These are phyloP conservation scores for Dermatemys mawii DNA, from an alignment of 2,113 vertebrate genomes.

Conservation along the genomic window DNA sequence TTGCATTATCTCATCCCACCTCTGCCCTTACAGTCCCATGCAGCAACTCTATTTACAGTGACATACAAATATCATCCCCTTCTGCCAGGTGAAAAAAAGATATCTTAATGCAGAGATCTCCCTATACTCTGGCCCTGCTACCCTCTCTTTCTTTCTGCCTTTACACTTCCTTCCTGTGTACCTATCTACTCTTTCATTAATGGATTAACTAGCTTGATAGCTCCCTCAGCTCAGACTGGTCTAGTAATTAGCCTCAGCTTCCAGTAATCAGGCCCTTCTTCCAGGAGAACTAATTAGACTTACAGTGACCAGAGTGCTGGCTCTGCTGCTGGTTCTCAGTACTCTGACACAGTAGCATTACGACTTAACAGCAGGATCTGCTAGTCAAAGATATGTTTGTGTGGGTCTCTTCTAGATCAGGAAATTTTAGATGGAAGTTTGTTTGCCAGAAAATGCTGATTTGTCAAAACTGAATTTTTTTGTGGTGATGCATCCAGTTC, in stretches of 20 bases:
- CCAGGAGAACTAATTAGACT: background rate
- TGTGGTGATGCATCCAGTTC: background rate
- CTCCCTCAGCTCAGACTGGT: background rate
- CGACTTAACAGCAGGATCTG: background rate
- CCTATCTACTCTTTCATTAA: background rate
- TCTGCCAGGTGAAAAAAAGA: background rate
- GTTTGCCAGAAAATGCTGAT: background rate
- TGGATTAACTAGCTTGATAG: background rate
- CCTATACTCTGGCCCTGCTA: background rate
- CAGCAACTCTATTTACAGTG: background rate
- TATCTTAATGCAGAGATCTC: background rate
- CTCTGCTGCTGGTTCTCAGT: background rate
- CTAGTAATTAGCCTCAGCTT: background rate
- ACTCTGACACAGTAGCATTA: background rate
- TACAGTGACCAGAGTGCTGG: background rate
- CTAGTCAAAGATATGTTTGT: background rate
- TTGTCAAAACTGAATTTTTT: background rate
- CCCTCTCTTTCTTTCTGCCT: background rate
- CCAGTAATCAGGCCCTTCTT: background rate
- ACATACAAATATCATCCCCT: background rate
- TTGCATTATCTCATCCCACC: background rate
- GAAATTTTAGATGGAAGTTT: background rate
- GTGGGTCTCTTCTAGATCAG: background rate
- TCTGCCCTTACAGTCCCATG: background rate
- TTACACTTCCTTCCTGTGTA: background rate